Evolutionary conservation across 2,888 invertebrate species (phyloP), one percentile per base, ranked within the genome.

Genomic region (Ormyrus labotus): DNA sequence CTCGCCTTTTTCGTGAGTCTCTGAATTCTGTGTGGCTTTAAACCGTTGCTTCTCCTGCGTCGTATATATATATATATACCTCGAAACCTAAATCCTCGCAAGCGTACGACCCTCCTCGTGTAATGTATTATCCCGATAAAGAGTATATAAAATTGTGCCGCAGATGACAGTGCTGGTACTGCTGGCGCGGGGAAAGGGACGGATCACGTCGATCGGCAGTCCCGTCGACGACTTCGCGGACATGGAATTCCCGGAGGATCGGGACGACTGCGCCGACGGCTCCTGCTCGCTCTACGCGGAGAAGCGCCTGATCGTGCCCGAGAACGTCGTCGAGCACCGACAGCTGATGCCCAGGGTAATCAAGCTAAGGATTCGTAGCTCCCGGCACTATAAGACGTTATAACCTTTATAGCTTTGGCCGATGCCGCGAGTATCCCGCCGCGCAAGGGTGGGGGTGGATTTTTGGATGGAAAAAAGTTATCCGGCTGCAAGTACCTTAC

Each of bases 311-410:
- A 77, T 79, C 50, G 58, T 70, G 8, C 78, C 83, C 47, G 80
- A 82, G 63, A 81, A 81, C 10, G 55, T 81, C 19, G 48, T 75
- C 58, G 84, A 82, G 67, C 81, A 78, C 19, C 64, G 81, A 5
- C 84, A 74, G 55, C 77, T 81, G 7, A 47, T 79, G 34, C 74
- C 83, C 4, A 81, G 80, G 80, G 84, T 84, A 80, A 72, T 53
- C 8, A 34, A 34, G 34, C 34, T 34, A 3, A 45, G 8, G 6
- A 19, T 45, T 70, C 13, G 7, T 45, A 19, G 19, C 1, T 19
- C 19, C 2, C 0, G 13, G 2, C 19, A 1, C 19, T 19, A 19
- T 19, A 19, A 19, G 1, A 19, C 2, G 19, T 19, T 19, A 19
- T 19, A 19, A 19, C 2, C 19, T 1, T 19, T 19, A 1, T 19